Base-by-base conservation (phyloP, 2,797 vertebrate species). In the Pangasius krempfi region DNA sequence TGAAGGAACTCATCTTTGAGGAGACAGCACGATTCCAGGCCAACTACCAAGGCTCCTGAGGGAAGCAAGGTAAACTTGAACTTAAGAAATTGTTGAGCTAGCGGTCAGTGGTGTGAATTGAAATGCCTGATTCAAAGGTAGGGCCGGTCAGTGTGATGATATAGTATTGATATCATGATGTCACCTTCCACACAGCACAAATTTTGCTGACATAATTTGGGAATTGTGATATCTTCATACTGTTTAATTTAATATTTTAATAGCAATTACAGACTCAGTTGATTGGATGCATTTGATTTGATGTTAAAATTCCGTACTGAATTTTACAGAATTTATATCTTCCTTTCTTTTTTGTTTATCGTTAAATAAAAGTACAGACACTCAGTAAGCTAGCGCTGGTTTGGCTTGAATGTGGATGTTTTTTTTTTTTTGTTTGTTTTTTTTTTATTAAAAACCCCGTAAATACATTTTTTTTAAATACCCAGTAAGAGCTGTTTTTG, bases 1-100 rank as follows among this genome's bases (percentile, higher is more conserved):
- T 98, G 94, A 98, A 98, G 95, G 97, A 98, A 89, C 95, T 98
- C 91, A 98, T 98, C 94, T 98, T 93, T 83, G 96, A 97, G 89
- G 97, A 98, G 93, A 98, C 97, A 0, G 97, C 96, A 88, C 96
- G 96, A 91, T 98, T 98, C 95, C 97, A 97, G 95, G 96, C 95
- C 52, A 96, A 90, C 89, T 97, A 94, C 88, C 95, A 96, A 91
- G 95, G 96, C 76, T 95, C 96, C 91, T 96, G 95, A 96, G 94
- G 92, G 93, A 92, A 64, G 30, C 83, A 70, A n/a, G 85, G 87
- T 91, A 93, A 93, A 94, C 93, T 91, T 18, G 6, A 84, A 52
- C 30, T 47, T 13, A 68, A 52, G 9, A 80, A 18, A 18, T 33
- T 33, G 8, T n/a, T 47, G 22, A 47, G 14, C 20, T 75, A 22